Percentiles rank a stretch among this genome's conserved stretches.
Evolutionary conservation across 2,797 vertebrate species (phyloP).

Genomic region (Sebastes alutus): DNA sequence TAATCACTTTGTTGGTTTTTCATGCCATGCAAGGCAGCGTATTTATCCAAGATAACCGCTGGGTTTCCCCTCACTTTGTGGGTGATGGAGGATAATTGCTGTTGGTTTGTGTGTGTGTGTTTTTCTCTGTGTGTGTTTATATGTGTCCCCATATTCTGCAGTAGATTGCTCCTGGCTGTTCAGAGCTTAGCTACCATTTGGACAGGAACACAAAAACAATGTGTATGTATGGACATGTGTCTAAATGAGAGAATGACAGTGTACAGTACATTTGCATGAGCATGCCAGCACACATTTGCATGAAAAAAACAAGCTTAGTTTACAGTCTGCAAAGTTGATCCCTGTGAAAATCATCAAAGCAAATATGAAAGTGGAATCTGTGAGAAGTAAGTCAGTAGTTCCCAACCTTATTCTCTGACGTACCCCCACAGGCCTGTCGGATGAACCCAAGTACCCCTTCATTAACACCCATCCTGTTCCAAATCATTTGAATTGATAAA

Average conservation of each 20-base stretch:
- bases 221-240: not conserved
- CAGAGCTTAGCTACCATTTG: slow-evolving; percentile 38
- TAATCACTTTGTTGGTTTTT: slow-evolving; percentile 77
- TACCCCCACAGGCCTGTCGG: too few species aligned
- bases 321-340: not conserved
- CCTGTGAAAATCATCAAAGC: not conserved
- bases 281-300: slow-evolving; percentile 9
- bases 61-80: slow-evolving; percentile 75
- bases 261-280: not conserved
- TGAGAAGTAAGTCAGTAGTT: not conserved
- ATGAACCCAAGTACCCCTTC: not conserved
- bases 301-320: not conserved
- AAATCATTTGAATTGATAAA: not conserved
- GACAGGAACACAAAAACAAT: slow-evolving; percentile 44
- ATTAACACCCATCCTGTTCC: not conserved
- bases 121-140: slow-evolving; percentile 19
- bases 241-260: slow-evolving; percentile 9
- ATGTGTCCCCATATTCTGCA: slow-evolving; percentile 26
- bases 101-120: not conserved
- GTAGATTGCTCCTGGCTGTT: slow-evolving; percentile 34
- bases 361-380: not conserved
- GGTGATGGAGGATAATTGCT: slow-evolving; percentile 80
- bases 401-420: not conserved
- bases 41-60: slow-evolving; percentile 81
- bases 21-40: slow-evolving; percentile 76